Evolutionary conservation across 2,888 invertebrate genomes (phyloP).

Genomic region (Mesoligia furuncula): DNA sequence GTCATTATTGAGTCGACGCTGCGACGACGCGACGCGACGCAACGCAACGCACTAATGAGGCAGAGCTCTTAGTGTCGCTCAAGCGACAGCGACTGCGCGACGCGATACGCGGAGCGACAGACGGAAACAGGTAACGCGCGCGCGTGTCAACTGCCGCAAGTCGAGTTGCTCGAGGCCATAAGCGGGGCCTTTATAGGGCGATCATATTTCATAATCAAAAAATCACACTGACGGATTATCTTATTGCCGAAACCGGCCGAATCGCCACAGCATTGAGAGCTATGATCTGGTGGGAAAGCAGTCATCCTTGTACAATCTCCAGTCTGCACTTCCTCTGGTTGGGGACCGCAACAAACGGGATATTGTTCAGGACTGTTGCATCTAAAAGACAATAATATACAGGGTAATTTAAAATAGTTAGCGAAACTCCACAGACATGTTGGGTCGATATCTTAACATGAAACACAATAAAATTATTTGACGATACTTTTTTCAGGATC

Average conservation of each 20-base stretch:
- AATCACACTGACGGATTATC: constrained; percentile 56
- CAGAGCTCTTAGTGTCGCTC: too few species aligned
- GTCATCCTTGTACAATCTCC: constrained; percentile 49
- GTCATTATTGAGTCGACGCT: too few species aligned
- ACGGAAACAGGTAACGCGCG: too few species aligned
- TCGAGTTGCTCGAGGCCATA: too few species aligned
- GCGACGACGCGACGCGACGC: too few species aligned
- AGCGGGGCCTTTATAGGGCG: neutral
- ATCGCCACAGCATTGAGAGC: constrained; percentile 75
- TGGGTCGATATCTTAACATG: neutral
- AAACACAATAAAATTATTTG: neutral
- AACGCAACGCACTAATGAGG: too few species aligned
- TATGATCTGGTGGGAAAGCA: constrained; percentile 71
- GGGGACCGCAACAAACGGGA: constrained; percentile 79
- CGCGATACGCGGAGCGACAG: too few species aligned
- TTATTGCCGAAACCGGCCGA: constrained; percentile 69
- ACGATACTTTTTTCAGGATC: neutral
- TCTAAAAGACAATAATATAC: constrained; percentile 60
- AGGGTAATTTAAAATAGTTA: neutral
- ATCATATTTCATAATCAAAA: neutral
- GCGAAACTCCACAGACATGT: neutral
- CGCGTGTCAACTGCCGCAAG: too few species aligned
- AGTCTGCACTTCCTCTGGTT: neutral
- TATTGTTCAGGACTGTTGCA: constrained; percentile 71
- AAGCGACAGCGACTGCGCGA: too few species aligned